Conservation (phyloP, 2,113 vertebrate species). For the Axis porcinus region DNA sequence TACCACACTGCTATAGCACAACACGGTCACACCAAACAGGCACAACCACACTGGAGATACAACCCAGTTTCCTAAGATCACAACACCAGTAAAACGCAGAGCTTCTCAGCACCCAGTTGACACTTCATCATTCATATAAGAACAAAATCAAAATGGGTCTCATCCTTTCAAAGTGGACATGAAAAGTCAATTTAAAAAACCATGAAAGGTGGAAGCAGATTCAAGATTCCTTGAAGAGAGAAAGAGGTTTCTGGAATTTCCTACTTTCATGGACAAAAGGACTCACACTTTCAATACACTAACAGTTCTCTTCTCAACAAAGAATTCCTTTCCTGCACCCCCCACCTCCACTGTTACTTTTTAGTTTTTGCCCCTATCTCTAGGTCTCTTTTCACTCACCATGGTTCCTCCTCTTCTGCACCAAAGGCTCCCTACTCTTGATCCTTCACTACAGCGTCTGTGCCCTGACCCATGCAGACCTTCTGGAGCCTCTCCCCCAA, state of each 20-base stretch:
- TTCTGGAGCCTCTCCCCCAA: not conserved
- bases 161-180: conserved; percentile 50
- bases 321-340: conserved; percentile 41
- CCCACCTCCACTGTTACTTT: conserved; percentile 9
- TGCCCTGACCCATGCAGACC: not conserved
- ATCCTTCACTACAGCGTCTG: not conserved
- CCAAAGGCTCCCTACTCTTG: conserved; percentile 47
- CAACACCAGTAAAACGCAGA: not conserved
- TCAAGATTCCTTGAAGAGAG: conserved; percentile 22
- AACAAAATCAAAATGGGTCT: conserved; percentile 41
- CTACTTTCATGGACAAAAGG: conserved; percentile 68
- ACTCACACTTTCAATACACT: conserved; percentile 42
- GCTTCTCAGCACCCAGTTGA: not conserved
- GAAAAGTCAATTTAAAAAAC: conserved; percentile 46
- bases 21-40: not conserved
- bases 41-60: not conserved
- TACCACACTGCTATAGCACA: not conserved
- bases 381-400: conserved; percentile 62
- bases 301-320: conserved; percentile 47
- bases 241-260: conserved; percentile 51
- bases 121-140: not conserved
- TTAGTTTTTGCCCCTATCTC: not conserved
- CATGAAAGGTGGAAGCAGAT: not conserved
- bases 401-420: conserved; percentile 55
- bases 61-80: not conserved